Evolutionary conservation across 2,888 invertebrate genomes (phyloP).

Genomic region (Agrilus mali): DNA sequence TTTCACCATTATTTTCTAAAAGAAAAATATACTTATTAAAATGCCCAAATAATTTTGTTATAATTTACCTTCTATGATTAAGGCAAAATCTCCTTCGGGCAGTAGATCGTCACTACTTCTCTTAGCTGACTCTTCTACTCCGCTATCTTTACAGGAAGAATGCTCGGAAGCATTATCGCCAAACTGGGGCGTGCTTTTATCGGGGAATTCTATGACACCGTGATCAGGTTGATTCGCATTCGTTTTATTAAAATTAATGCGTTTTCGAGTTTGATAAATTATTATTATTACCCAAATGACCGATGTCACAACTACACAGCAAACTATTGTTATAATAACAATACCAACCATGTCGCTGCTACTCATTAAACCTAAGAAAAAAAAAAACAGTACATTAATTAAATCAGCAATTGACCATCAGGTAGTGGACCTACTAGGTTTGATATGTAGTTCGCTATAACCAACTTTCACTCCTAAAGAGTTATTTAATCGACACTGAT

Average conservation of each 20-base stretch:
- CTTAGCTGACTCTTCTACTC: slow-evolving; percentile 68
- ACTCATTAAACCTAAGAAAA: slow-evolving; percentile 25
- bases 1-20: slow-evolving; percentile 14
- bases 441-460: slow-evolving; percentile 56
- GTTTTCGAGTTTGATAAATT: slow-evolving; percentile 62
- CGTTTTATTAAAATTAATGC: slow-evolving; percentile 38
- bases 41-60: too few species aligned
- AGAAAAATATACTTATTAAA: slow-evolving; percentile 2
- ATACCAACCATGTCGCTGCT: slow-evolving; percentile 75
- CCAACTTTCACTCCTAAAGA: slow-evolving; percentile 65
- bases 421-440: slow-evolving; percentile 37
- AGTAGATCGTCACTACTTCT: slow-evolving; percentile 43
- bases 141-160: slow-evolving; percentile 67
- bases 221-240: slow-evolving; percentile 33
- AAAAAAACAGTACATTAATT: too few species aligned
- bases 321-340: slow-evolving; percentile 79
- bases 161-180: slow-evolving; percentile 62
- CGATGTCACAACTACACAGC: slow-evolving; percentile 84
- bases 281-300: slow-evolving; percentile 86
- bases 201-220: slow-evolving; percentile 20
- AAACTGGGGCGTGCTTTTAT: slow-evolving; percentile 24
- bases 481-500: slow-evolving; percentile 85
- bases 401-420: too few species aligned
- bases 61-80: slow-evolving; percentile 20
- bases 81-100: slow-evolving; percentile 24